phyloP scores from a whole-genome alignment of 2,888 invertebrate species.

The Altica lythri region DNA sequence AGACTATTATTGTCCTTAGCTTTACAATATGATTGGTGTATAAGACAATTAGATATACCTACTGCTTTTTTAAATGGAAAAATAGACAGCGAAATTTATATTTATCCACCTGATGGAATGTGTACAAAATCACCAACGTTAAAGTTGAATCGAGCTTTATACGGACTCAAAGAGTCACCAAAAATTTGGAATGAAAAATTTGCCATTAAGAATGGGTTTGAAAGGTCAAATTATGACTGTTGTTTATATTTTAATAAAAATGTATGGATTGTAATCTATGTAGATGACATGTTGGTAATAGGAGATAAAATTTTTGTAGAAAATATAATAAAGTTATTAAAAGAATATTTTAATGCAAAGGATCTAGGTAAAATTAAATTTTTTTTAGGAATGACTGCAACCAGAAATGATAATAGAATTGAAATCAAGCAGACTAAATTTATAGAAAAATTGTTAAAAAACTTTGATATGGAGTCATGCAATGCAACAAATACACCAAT shows the following conservation, averaged over 20 bases:
- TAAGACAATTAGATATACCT: constrained; percentile 27
- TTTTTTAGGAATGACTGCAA: constrained; percentile 30
- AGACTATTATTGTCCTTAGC: constrained; percentile 33
- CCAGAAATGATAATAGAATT: constrained; percentile 19
- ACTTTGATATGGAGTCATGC: constrained; percentile 22
- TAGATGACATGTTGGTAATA: constrained; percentile 28
- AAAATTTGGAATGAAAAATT: constrained; percentile 29
- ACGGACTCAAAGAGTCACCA: constrained; percentile 29
- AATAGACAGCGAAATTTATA: constrained; percentile 30
- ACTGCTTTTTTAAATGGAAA: constrained; percentile 38
- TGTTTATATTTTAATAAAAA: constrained; percentile 21
- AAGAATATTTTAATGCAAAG: constrained; percentile 21
- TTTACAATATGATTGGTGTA: constrained; percentile 25
- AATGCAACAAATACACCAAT: not conserved
- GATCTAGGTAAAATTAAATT: constrained; percentile 26
- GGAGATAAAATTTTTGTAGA: constrained; percentile 18
- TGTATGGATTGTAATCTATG: constrained; percentile 25
- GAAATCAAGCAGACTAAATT: constrained; percentile 24
- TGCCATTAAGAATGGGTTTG: constrained; percentile 24
- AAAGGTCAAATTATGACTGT: constrained; percentile 17
- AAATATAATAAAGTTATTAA: constrained; percentile 14
- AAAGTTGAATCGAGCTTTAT: constrained; percentile 29
- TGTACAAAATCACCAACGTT: constrained; percentile 16
- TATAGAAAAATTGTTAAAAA: constrained; percentile 27
- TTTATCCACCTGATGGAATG: constrained; percentile 25